These are phyloP conservation scores for Cyclina sinensis DNA, from an alignment of 1,140 invertebrate genomes.

Conservation along the genomic window DNA sequence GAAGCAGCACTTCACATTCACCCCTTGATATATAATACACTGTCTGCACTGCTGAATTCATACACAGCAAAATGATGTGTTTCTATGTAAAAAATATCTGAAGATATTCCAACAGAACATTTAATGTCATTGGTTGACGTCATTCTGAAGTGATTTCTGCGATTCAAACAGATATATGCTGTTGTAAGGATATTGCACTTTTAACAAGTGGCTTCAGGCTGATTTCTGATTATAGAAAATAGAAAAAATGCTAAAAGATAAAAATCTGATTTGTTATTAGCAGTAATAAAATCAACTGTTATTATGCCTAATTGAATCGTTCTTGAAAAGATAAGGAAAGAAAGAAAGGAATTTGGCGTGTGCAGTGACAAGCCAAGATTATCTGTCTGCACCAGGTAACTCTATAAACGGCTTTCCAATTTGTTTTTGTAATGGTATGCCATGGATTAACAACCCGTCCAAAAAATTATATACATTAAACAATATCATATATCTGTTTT, in stretches of 20 bases:
- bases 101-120: no score
- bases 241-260: background rate
- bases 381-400: constrained; percentile 33
- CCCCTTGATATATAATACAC: no score
- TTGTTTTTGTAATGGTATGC: constrained; percentile 6
- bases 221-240: background rate
- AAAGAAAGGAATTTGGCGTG: constrained; percentile 16
- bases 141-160: no score
- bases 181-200: no score
- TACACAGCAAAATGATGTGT: no score
- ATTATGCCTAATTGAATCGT: background rate
- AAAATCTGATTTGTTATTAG: background rate
- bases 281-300: constrained; percentile 4
- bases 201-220: no score
- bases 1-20: no score
- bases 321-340: background rate
- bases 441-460: constrained; percentile 14
- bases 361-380: background rate
- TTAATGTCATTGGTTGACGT: no score
- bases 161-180: no score
- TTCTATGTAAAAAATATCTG: no score
- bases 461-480: constrained; percentile 35
- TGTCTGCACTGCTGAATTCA: no score
- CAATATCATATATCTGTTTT: background rate
- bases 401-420: background rate